A percentile compares a stretch with the other conserved stretches of the same genome.
These are phyloP conservation scores for Pandemis corylana DNA, from an alignment of 2,888 invertebrate genomes.

Conservation along the genomic window DNA sequence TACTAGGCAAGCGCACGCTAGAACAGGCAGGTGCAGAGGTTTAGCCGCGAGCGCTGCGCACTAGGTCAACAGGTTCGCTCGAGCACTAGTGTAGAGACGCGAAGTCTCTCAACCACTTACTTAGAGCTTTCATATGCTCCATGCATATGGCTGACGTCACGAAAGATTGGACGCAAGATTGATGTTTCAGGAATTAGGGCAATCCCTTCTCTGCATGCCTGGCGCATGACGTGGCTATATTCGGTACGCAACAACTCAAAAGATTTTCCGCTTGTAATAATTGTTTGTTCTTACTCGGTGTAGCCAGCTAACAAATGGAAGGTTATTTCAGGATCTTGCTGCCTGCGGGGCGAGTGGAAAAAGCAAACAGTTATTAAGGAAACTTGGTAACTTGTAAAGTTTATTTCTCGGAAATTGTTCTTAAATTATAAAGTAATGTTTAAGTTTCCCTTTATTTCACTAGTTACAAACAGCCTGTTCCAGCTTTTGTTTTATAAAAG, in stretches of 20 bases:
- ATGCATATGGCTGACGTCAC: conserved; percentile 48
- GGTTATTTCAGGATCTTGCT: conserved; percentile 30
- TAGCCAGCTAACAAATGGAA: conserved; percentile 30
- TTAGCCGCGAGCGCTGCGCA: conserved; percentile 71
- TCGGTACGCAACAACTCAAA: conserved; percentile 26
- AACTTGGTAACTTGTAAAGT: conserved; percentile 11
- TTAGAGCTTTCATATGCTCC: conserved; percentile 63
- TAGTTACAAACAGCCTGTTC: not conserved
- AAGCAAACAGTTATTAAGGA: conserved; percentile 24
- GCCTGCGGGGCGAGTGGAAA: conserved; percentile 14
- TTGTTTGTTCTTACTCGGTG: conserved; percentile 30
- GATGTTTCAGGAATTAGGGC: conserved; percentile 38
- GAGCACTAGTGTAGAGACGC: conserved; percentile 69
- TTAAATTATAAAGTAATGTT: not conserved
- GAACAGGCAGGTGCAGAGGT: conserved; percentile 66
- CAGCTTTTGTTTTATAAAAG: not conserved
- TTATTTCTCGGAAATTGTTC: conserved; percentile 18
- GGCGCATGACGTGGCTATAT: conserved; percentile 30
- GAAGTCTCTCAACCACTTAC: conserved; percentile 74
- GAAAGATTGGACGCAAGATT: conserved; percentile 46
- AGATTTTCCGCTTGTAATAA: conserved; percentile 29
- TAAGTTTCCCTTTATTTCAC: conserved; percentile 1
- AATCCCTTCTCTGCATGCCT: conserved; percentile 29
- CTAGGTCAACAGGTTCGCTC: conserved; percentile 79
- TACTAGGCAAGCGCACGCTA: conserved; percentile 57